A percentile compares a stretch with the other conserved stretches of the same genome.
Conservation (phyloP, 2,888 invertebrate species). For the Liopterus haemorrhoidalis region DNA sequence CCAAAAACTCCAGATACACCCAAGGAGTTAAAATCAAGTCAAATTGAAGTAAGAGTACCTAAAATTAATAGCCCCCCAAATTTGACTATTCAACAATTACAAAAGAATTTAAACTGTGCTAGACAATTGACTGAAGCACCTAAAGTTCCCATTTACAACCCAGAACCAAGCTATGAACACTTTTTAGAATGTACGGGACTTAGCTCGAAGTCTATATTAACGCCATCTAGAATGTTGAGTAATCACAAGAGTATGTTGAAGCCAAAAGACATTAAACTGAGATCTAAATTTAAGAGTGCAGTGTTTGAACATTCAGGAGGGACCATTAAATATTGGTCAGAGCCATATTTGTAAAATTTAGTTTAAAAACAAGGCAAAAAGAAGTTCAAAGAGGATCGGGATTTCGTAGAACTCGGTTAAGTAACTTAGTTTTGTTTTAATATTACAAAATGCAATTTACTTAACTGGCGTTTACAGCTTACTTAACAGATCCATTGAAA, state of each 20-base stretch:
- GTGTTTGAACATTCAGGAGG: slow-evolving; percentile 47
- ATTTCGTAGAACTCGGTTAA: no score
- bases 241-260: slow-evolving; percentile 72
- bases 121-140: slow-evolving; percentile 50
- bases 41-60: slow-evolving; percentile 11
- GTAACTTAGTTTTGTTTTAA: no score
- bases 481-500: no score
- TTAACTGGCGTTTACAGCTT: no score
- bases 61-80: slow-evolving; percentile 28
- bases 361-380: no score
- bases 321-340: slow-evolving; percentile 45
- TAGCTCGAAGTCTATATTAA: slow-evolving; percentile 71
- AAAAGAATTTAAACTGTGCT: slow-evolving; percentile 43
- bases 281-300: slow-evolving; percentile 60
- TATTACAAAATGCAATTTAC: no score
- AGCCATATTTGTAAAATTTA: slow-evolving; percentile 39
- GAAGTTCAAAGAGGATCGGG: no score
- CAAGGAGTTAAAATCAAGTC: slow-evolving; percentile 12
- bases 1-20: slow-evolving; percentile 5
- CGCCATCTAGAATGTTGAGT: slow-evolving; percentile 60
- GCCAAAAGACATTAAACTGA: slow-evolving; percentile 71
- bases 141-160: slow-evolving; percentile 35
- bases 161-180: slow-evolving; percentile 59
- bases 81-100: slow-evolving; percentile 40
- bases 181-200: slow-evolving; percentile 74